Evolutionary conservation across 2,888 invertebrate species (phyloP), one percentile per base, ranked within the genome.

Genomic region (Dexiosoma caninum): DNA sequence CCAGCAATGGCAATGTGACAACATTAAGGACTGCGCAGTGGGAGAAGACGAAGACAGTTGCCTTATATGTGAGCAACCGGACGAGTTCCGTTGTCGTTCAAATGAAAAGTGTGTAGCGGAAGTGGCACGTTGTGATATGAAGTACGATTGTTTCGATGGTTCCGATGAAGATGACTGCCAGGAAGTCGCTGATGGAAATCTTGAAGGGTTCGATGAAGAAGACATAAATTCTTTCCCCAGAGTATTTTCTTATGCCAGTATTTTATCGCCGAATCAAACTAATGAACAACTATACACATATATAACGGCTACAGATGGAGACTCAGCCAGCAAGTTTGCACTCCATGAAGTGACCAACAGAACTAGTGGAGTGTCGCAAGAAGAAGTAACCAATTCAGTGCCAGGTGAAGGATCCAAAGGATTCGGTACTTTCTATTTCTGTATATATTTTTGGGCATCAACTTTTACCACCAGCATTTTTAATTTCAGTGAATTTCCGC

Each of bases 101-200:
- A 91, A 91, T 76, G 88, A 91, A 67, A 90, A 90, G 78, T 94
- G 94, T 85, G 90, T 94, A 5, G 91, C 92, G 0, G 88, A 92
- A 14, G 91, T 92, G 79, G 92, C 92, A 91, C 89, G 92, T 55
- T 94, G 94, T 85, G 94, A 94, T 83, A 92, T 92, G 2, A 92
- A 92, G 12, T 88, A 88, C 0, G 94, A 94, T 85, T 94, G 94
- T 82, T 89, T 91, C 4, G 92, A 91, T 78, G 93, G 92, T 0
- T 93, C 93, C 30, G 94, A 94, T 83, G 94, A 94, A 85, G 86
- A 88, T 1, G 89, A 91, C 46, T 94, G 94, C 84, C 86, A 87
- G 35, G 88, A 88, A 0, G 87, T 86, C 21, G 89, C 88, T 1
- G 93, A 93, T 64, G 94, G 94, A 81, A 64, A 42, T 9, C 57